Conservation (phyloP, 2,113 vertebrate species). For the Larimichthys crocea region DNA sequence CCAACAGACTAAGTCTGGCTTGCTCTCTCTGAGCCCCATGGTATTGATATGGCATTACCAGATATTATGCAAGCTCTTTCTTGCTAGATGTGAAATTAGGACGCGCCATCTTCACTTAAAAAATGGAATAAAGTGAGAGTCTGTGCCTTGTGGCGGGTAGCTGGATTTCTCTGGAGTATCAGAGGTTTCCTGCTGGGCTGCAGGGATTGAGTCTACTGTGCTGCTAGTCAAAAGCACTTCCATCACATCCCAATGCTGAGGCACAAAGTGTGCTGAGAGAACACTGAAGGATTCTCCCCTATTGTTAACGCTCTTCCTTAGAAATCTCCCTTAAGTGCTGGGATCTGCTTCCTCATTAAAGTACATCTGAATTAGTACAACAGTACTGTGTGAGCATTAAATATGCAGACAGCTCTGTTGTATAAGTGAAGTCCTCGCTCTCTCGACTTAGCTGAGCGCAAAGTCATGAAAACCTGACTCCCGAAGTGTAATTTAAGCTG, state of each 20-base stretch:
- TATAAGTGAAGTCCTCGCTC: conserved; percentile 30
- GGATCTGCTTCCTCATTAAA: conserved; percentile 37
- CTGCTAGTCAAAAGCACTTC: not conserved
- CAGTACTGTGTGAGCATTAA: conserved; percentile 7
- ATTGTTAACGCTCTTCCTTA: conserved; percentile 9
- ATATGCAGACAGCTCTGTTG: conserved; percentile 28
- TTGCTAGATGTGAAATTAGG: not conserved
- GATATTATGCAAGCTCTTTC: not conserved
- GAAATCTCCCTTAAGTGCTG: conserved; percentile 19
- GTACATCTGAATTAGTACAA: conserved; percentile 41
- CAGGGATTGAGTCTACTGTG: not conserved
- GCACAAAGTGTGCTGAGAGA: not conserved
- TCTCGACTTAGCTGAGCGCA: conserved; percentile 15
- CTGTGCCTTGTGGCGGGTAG: conserved; percentile 1
- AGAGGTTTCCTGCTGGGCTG: conserved; percentile 19
- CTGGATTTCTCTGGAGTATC: conserved; percentile 25
- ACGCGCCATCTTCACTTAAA: not conserved
- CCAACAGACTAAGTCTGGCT: not conserved
- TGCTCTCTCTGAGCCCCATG: not conserved
- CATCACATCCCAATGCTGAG: not conserved
- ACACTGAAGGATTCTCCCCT: conserved; percentile 1
- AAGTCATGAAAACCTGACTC: conserved; percentile 46
- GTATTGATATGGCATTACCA: not conserved
- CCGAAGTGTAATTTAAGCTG: conserved; percentile 49
- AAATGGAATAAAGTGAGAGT: conserved; percentile 17